Evolutionary conservation across 2,113 vertebrate species (phyloP).

Genomic region (Elephantulus edwardii): DNA sequence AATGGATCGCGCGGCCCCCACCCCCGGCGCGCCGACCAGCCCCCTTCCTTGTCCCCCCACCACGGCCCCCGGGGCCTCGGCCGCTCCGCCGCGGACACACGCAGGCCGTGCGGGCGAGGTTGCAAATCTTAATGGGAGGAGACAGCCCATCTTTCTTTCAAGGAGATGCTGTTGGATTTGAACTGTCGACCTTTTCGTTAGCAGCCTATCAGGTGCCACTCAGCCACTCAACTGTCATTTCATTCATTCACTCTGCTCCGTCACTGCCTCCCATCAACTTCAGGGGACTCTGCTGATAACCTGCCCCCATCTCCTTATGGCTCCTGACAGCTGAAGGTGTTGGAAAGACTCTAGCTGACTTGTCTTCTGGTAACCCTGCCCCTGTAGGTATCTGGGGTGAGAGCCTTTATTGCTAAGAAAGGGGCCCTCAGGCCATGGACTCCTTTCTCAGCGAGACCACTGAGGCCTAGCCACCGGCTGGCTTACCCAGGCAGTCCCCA

Average conservation of each 20-base stretch:
- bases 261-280: background rate
- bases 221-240: background rate
- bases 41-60: too few species aligned
- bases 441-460: background rate
- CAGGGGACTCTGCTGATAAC: background rate
- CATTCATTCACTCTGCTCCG: background rate
- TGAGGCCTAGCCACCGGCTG: background rate
- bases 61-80: too few species aligned
- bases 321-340: too few species aligned
- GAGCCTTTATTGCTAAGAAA: background rate
- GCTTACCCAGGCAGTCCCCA: constrained; percentile 94
- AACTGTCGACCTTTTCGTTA: background rate
- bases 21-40: too few species aligned
- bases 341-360: background rate
- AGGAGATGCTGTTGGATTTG: background rate
- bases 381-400: background rate
- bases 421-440: background rate
- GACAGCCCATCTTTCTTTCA: too few species aligned
- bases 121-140: too few species aligned
- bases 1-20: too few species aligned
- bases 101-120: too few species aligned
- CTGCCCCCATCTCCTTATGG: too few species aligned
- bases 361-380: background rate
- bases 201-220: too few species aligned
- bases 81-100: too few species aligned